Percentiles rank a stretch among this genome's conserved stretches.
These are phyloP conservation scores for Antechinus flavipes DNA, from an alignment of 2,113 vertebrate species.

Conservation along the genomic window DNA sequence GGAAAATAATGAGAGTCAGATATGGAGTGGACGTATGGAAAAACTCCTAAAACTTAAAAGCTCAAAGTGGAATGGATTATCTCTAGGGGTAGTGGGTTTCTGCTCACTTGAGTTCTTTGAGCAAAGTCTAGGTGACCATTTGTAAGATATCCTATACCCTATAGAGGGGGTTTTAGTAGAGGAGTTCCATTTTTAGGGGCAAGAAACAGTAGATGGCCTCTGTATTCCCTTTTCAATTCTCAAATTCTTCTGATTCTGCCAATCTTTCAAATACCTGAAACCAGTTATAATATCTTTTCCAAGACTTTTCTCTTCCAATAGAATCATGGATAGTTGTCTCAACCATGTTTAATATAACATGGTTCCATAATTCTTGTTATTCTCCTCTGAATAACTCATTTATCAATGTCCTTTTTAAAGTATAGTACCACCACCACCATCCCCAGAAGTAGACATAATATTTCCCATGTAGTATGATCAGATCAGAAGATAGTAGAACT, in stretches of 20 bases:
- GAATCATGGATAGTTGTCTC: too few species aligned
- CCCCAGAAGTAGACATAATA: neutral
- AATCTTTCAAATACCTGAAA: neutral
- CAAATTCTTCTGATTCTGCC: neutral
- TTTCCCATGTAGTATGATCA: neutral
- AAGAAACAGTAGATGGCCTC: neutral
- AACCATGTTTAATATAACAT: neutral
- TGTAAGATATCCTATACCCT: neutral
- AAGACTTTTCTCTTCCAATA: neutral
- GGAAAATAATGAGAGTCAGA: neutral
- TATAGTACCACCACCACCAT: neutral
- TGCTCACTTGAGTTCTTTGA: neutral
- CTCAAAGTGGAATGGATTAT: neutral
- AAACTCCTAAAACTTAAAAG: neutral
- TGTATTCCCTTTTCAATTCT: neutral
- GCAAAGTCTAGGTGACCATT: neutral
- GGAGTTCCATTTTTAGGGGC: neutral
- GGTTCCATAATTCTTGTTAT: neutral
- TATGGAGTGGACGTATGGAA: neutral
- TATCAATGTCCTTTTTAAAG: neutral
- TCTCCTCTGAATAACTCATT: neutral
- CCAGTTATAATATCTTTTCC: neutral
- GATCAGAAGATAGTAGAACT: neutral
- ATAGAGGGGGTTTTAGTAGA: neutral
- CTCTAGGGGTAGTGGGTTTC: neutral